A percentile compares a stretch with the other conserved stretches of the same genome.
Evolutionary conservation across 2,113 vertebrate species (phyloP).

Genomic region (Pungitius pungitius): DNA sequence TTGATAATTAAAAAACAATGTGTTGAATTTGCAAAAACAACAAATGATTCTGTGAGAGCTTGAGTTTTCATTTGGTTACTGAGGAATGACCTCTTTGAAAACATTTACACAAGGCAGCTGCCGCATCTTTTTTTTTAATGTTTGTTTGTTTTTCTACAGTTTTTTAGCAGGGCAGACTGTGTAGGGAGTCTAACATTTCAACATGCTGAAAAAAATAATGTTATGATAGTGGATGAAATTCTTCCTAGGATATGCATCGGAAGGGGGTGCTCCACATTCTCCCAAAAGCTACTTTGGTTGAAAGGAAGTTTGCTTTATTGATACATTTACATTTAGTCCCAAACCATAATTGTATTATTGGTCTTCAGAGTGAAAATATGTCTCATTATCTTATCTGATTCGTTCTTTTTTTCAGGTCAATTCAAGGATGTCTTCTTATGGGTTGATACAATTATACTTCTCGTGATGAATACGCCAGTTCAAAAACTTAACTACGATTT

Average conservation of each 20-base stretch:
- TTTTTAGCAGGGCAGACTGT: conserved; percentile 30
- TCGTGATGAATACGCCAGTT: not conserved
- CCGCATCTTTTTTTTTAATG: conserved; percentile 26
- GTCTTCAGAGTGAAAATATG: not conserved
- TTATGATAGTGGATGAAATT: conserved; percentile 6
- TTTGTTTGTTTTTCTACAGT: conserved; percentile 8
- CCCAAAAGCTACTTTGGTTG: not conserved
- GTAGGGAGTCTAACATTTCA: conserved; percentile 57
- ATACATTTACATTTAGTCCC: not conserved
- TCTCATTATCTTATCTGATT: not conserved
- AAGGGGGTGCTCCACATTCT: not conserved
- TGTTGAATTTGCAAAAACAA: conserved; percentile 50
- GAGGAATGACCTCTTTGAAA: conserved; percentile 56
- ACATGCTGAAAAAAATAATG: conserved; percentile 38
- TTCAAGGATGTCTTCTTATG: not conserved
- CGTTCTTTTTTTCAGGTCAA: not conserved
- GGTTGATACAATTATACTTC: not conserved
- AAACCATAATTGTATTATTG: not conserved
- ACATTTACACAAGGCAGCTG: conserved; percentile 74
- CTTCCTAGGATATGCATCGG: not conserved
- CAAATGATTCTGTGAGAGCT: conserved; percentile 12
- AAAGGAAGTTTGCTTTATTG: not conserved
- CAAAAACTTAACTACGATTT: not conserved
- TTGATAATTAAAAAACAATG: conserved; percentile 45
- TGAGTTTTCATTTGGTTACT: conserved; percentile 8